Conservation (phyloP, 2,888 invertebrate species). For the Ophion costatus region DNA sequence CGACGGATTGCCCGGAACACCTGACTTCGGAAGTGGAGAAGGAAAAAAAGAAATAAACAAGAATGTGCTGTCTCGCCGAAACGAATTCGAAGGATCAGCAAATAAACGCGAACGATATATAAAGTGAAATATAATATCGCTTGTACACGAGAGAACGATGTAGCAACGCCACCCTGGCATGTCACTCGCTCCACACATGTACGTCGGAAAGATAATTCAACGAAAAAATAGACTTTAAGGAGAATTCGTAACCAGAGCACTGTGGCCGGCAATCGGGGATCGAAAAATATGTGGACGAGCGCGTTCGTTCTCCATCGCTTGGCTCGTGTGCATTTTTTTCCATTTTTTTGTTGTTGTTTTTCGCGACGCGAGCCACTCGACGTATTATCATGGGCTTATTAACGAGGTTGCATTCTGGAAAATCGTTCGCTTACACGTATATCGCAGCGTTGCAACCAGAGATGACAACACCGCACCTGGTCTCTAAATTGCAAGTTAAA, state of each 20-base stretch:
- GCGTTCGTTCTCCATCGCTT: too few relatives aligned
- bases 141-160: constrained; percentile 38
- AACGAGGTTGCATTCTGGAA: constrained; percentile 78
- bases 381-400: constrained; percentile 9
- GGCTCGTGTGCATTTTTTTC: background rate
- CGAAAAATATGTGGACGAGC: constrained; percentile 24
- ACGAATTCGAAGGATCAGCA: constrained; percentile 39
- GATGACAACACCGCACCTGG: too few relatives aligned
- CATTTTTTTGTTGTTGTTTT: constrained; percentile 2
- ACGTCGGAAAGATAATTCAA: constrained; percentile 1
- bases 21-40: background rate
- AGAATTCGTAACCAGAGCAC: constrained; percentile 57
- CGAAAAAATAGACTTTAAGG: constrained; percentile 41
- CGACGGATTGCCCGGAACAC: background rate
- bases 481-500: too few relatives aligned
- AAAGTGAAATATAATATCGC: constrained; percentile 25
- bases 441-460: too few relatives aligned
- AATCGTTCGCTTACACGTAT: constrained; percentile 70
- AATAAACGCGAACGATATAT: constrained; percentile 12
- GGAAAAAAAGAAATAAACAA: background rate
- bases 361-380: constrained; percentile 67
- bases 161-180: constrained; percentile 44
- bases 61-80: constrained; percentile 29
- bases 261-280: constrained; percentile 7
- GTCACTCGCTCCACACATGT: background rate